Base-by-base conservation (phyloP, 2,888 invertebrate genomes). In the Nomada ferruginata region DNA sequence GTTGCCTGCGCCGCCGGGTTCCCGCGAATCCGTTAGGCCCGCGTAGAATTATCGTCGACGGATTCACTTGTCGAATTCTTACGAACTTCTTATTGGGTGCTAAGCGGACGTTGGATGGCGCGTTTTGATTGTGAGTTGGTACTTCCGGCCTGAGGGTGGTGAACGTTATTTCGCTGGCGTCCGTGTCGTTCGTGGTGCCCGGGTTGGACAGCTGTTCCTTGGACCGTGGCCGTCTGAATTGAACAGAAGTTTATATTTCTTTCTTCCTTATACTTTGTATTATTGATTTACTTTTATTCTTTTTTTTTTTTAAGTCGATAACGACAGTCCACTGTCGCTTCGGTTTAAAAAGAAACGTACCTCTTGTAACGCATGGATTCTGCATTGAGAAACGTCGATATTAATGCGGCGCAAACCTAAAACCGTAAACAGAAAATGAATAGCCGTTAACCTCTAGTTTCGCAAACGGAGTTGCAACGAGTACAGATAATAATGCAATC, bases 381-480 rank as follows among this genome's bases (percentile, higher is more conserved):
- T 18, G 64, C 74, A 15, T 64, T 55, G 26, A 53, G 50, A 53
- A 82, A 55, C 18, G 60, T 79, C 47, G 85, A 77, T 65, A 70
- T 81, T 42, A 87, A 59, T 65, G 63, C 82, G 26, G 63, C 78
- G 10, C 83, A 87, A 11, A 83, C 65, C 86, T 87, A 61, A 20
- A 77, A 61, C 15, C 52, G 70, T 47, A 64, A 70, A 68, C 13
- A 69, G 4, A 20, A 15, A 3, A 50, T 47, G 2, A 47, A 3
- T 57, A 7, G 47, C 20, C 9, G 59, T 77, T 42, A 42, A 9
- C 15, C 7, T 53, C 13, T 23, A 13, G 55, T 29, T 61, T 66
- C 18, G 26, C 20, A 23, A 29, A 23, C 23, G 23, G 9, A 44
- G 15, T 44, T 29, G 42, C 26, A 69, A 68, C 26, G 13, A n/a